phyloP scores from a whole-genome alignment of 1,140 invertebrate species.

The Yoshiicerus persimilis region DNA sequence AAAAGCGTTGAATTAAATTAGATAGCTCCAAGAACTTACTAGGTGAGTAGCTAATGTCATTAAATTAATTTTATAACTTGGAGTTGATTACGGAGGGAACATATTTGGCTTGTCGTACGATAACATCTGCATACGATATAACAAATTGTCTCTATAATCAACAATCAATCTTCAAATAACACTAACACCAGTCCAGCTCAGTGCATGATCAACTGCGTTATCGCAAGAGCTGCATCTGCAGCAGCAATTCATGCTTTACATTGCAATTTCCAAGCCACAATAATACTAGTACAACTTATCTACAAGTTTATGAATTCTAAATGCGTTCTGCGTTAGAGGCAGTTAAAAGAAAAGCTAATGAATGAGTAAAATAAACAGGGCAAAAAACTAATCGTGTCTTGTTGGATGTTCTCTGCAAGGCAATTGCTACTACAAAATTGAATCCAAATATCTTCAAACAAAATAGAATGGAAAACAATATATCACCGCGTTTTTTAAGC shows the following conservation, averaged over 20 bases:
- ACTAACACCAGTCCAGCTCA: neutral
- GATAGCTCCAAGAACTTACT: neutral
- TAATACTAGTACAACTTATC: neutral
- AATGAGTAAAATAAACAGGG: slow-evolving; percentile 20
- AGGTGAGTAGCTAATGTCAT: neutral
- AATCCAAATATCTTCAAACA: neutral
- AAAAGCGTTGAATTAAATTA: neutral
- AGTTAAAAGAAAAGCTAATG: neutral
- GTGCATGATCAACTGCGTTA: neutral
- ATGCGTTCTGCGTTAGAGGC: neutral
- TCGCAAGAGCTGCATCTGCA: neutral
- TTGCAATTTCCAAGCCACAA: neutral
- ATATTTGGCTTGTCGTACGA: neutral
- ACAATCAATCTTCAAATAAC: neutral
- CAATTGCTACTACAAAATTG: neutral
- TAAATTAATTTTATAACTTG: slow-evolving; percentile 7
- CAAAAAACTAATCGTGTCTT: slow-evolving; percentile 11
- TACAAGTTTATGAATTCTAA: neutral
- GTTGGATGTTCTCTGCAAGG: neutral
- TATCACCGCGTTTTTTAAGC: neutral
- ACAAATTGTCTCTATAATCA: neutral
- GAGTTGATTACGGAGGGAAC: neutral
- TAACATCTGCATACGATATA: neutral
- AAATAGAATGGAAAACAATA: neutral
- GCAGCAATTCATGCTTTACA: neutral